Evolutionary conservation across 2,888 invertebrate genomes (phyloP).

Genomic region (Chydorus sphaericus): DNA sequence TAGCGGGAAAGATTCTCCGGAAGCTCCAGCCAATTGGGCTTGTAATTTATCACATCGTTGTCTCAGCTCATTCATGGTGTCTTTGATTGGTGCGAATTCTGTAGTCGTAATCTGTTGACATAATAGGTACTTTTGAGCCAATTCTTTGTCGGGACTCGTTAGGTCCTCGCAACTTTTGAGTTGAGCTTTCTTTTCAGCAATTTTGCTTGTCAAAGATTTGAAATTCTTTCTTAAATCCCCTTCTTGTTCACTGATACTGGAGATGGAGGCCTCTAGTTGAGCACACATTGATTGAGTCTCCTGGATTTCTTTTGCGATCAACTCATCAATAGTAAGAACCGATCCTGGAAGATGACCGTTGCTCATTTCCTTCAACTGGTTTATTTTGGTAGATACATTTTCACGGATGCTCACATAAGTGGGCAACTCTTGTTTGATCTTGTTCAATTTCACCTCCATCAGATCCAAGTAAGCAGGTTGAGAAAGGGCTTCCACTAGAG

Average conservation of each 20-base stretch:
- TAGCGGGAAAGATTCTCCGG: conserved; percentile 51
- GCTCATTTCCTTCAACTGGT: conserved; percentile 60
- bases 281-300: conserved; percentile 16
- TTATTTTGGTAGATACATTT: conserved; percentile 61
- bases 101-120: conserved; percentile 54
- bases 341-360: conserved; percentile 53
- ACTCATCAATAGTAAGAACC: conserved; percentile 38
- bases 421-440: conserved; percentile 74
- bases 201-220: conserved; percentile 6
- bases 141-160: conserved; percentile 70
- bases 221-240: conserved; percentile 17
- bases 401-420: conserved; percentile 58
- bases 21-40: conserved; percentile 56
- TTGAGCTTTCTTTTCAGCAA: conserved; percentile 13
- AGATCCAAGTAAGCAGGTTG: conserved; percentile 65
- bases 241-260: neutral
- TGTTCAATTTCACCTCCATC: conserved; percentile 58
- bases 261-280: conserved; percentile 17
- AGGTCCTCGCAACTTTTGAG: conserved; percentile 62
- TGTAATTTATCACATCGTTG: conserved; percentile 54
- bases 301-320: conserved; percentile 17
- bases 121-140: conserved; percentile 58
- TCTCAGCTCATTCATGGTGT: conserved; percentile 50
- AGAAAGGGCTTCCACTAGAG: conserved; percentile 56
- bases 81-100: conserved; percentile 52